These are phyloP conservation scores for Dorcus hopei DNA, from an alignment of 2,888 invertebrate genomes.

Conservation along the genomic window DNA sequence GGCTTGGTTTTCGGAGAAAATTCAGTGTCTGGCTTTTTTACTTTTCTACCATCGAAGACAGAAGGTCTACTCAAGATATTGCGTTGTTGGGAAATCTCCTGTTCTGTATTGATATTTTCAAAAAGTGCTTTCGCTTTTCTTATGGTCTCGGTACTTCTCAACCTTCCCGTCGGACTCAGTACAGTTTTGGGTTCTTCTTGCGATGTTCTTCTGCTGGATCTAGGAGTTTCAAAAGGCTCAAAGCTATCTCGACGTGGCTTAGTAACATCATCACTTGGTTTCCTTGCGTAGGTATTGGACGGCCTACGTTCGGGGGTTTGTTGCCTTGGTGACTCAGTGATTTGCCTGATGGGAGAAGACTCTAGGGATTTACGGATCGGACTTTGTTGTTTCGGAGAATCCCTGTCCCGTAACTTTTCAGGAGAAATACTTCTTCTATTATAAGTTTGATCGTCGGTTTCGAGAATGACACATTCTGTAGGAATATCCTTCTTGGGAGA, in stretches of 20 bases:
- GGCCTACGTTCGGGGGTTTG: conserved; percentile 32
- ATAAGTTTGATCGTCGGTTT: conserved; percentile 28
- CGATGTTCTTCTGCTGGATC: conserved; percentile 44
- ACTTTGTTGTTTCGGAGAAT: conserved; percentile 3
- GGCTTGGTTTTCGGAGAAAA: neutral
- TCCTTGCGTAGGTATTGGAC: conserved; percentile 24
- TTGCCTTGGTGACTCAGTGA: conserved; percentile 16
- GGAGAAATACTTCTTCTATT: conserved; percentile 12
- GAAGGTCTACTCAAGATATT: conserved; percentile 55
- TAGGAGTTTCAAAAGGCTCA: conserved; percentile 35
- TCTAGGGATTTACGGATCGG: neutral
- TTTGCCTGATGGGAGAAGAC: conserved; percentile 2
- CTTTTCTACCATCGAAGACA: conserved; percentile 46
- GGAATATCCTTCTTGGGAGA: neutral
- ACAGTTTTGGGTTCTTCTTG: conserved; percentile 37
- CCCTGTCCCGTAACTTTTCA: neutral
- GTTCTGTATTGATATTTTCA: conserved; percentile 57
- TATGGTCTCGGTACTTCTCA: conserved; percentile 63
- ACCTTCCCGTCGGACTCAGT: conserved; percentile 38
- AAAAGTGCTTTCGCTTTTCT: conserved; percentile 69
- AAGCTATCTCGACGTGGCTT: conserved; percentile 22
- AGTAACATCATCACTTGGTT: conserved; percentile 7
- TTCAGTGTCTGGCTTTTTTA: conserved; percentile 11
- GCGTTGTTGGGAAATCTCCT: conserved; percentile 42
- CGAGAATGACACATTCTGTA: conserved; percentile 31